Percentiles rank a stretch among this genome's conserved stretches.
phyloP scores from a whole-genome alignment of 2,888 invertebrate species.

The Lepas anatifera region DNA sequence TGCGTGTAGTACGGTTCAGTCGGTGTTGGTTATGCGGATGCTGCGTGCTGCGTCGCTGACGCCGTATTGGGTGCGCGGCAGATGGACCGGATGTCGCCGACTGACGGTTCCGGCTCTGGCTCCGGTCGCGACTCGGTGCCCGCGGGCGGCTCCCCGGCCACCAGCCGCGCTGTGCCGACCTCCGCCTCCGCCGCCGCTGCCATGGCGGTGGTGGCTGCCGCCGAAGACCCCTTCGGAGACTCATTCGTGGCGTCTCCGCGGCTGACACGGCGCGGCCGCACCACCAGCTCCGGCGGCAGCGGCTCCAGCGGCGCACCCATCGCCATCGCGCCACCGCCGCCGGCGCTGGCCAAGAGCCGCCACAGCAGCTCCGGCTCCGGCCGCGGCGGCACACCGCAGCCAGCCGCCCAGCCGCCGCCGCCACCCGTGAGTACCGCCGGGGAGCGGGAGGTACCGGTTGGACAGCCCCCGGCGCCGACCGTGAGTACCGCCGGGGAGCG shows the following conservation, averaged over 20 bases:
- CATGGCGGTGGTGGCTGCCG: slow-evolving; percentile 13
- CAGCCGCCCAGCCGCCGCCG: slow-evolving; percentile 3
- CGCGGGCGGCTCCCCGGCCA: slow-evolving; percentile 21
- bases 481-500: too few relatives aligned
- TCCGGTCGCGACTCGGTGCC: slow-evolving; percentile 18
- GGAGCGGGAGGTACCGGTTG: too few relatives aligned
- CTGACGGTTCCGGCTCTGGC: not conserved
- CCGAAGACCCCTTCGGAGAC: slow-evolving; percentile 43
- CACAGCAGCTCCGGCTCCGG: slow-evolving; percentile 19
- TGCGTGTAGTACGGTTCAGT: too few relatives aligned
- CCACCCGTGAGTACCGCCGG: not conserved
- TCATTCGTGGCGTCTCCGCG: slow-evolving; percentile 40
- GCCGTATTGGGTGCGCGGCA: slow-evolving; percentile 17
- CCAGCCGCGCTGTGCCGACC: slow-evolving; percentile 28
- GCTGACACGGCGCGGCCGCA: slow-evolving; percentile 16
- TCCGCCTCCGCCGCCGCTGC: not conserved
- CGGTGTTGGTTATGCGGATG: too few relatives aligned
- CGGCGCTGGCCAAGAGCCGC: slow-evolving; percentile 20
- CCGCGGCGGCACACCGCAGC: slow-evolving; percentile 21
- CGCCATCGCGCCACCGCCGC: slow-evolving; percentile 17
- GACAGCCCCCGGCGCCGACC: too few relatives aligned
- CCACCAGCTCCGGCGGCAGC: slow-evolving; percentile 47
- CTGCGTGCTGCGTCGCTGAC: too few relatives aligned
- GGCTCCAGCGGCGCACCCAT: slow-evolving; percentile 34
- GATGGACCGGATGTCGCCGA: slow-evolving; percentile 4